Base-by-base conservation (phyloP, 1,140 invertebrate genomes). In the Drosophila burlai region DNA sequence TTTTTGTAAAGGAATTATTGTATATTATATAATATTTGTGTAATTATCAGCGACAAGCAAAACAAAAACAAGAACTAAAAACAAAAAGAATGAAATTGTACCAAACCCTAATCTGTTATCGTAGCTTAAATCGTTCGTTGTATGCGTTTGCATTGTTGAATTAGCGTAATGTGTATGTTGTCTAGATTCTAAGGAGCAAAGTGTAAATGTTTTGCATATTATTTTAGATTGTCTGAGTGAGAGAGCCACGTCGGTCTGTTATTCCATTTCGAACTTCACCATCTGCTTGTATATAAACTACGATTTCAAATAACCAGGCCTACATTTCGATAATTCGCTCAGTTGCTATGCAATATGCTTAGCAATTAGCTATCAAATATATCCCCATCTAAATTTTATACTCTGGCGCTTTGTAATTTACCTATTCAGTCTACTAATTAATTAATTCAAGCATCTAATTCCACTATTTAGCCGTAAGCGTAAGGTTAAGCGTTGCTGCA, bases 71-170 rank as follows among this genome's bases (percentile, higher is more conserved):
- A n/a, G n/a, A n/a, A 24, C 45, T 46, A 46, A 26, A 49, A 49
- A 62, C 46, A 54, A 64, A 42, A 66, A 61, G 71, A 62, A 82
- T 76, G 61, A 65, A 60, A 84, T 72, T 84, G 81, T 83, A 87
- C 76, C 83, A 83, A 83, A 80, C 76, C 55, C 67, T 60, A 80
- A 81, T 71, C 74, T 87, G 84, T 87, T 87, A 89, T 81, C 68
- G 81, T 78, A 87, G 84, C 84, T 82, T 80, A 80, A 83, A 83
- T 89, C 68, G 76, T 72, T 89, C 50, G 76, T 90, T 79, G 64
- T 79, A 64, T 72, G 74, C 80, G 79, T 78, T 73, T 60, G 80
- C 83, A 84, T 72, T 83, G 76, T 83, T 79, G 46, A 72, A 76
- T 75, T 86, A 86, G 63, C 76, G 38, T 82, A 76, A 80, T 67